phyloP scores from a whole-genome alignment of 2,113 vertebrate genomes.

The Crotalus helleri region DNA sequence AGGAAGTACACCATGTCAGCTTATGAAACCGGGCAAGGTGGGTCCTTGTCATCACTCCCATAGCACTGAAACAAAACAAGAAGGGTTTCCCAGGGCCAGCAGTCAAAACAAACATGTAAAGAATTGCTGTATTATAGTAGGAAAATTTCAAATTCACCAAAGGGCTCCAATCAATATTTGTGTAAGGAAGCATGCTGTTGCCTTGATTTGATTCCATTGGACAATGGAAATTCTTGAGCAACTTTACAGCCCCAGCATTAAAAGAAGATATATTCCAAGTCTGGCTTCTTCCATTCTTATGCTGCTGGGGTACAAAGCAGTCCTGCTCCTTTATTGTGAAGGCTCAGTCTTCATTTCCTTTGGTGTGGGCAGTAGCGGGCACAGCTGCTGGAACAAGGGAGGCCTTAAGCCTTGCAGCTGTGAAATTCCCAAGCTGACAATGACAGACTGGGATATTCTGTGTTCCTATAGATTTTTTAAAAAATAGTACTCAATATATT shows the following conservation, averaged over 20 bases:
- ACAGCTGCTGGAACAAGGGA: slow-evolving; percentile 47
- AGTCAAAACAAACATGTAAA: slow-evolving; percentile 77
- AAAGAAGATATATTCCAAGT: slow-evolving; percentile 39
- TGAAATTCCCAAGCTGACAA: slow-evolving; percentile 61
- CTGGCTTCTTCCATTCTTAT: slow-evolving; percentile 61
- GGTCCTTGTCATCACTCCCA: slow-evolving; percentile 65
- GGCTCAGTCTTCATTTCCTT: slow-evolving; percentile 39
- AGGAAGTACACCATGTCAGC: slow-evolving; percentile 86
- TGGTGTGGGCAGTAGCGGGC: slow-evolving; percentile 44
- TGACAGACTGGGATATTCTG: slow-evolving; percentile 47
- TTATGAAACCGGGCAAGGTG: slow-evolving; percentile 52
- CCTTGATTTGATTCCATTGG: slow-evolving; percentile 41
- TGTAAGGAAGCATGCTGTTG: slow-evolving; percentile 65
- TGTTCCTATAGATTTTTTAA: slow-evolving; percentile 52
- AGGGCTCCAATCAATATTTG: slow-evolving; percentile 75
- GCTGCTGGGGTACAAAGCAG: slow-evolving; percentile 54
- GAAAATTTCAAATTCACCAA: slow-evolving; percentile 62
- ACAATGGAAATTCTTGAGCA: slow-evolving; percentile 48
- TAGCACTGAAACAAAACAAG: slow-evolving; percentile 79
- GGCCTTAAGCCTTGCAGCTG: slow-evolving; percentile 69
- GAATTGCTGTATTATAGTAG: slow-evolving; percentile 61
- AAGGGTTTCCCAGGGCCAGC: slow-evolving; percentile 81
- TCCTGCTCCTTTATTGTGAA: slow-evolving; percentile 46
- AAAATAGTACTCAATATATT: slow-evolving; percentile 46
- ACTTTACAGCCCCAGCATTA: slow-evolving; percentile 42